Conservation (phyloP, 1,140 invertebrate species). For the Solenopsis fugax region DNA sequence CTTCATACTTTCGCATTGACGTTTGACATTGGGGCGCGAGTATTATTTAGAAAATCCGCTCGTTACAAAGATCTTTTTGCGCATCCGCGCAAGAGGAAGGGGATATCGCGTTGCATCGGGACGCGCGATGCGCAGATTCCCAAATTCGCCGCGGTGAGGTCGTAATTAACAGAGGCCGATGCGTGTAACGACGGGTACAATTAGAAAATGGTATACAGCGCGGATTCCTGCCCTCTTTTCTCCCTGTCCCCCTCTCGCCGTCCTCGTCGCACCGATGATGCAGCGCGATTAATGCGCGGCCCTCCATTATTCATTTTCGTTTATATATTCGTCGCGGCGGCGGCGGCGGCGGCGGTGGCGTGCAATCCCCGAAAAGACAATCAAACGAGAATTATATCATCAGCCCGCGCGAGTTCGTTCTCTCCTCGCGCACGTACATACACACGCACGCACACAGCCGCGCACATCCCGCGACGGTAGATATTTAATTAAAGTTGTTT, state of each 20-base stretch:
- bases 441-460: background rate
- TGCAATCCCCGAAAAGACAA: constrained; percentile 74
- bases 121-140: constrained; percentile 40
- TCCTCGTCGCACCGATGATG: background rate
- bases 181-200: constrained; percentile 66
- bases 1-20: no score
- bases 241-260: background rate
- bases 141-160: constrained; percentile 49
- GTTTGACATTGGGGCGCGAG: background rate
- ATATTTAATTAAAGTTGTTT: constrained; percentile 86
- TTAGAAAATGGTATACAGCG: constrained; percentile 66
- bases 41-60: constrained; percentile 35
- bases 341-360: background rate
- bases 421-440: background rate
- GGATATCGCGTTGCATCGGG: constrained; percentile 27
- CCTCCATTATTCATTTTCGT: constrained; percentile 72
- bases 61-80: constrained; percentile 30
- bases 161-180: constrained; percentile 65
- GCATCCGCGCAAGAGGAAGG: background rate
- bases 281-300: constrained; percentile 59
- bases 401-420: constrained; percentile 22
- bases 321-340: constrained; percentile 47
- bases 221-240: constrained; percentile 7
- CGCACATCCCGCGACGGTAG: constrained; percentile 69
- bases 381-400: constrained; percentile 77